Percentiles rank a stretch among this genome's conserved stretches.
Conservation (phyloP, 2,113 vertebrate genomes). For the Syrrhaptes paradoxus region DNA sequence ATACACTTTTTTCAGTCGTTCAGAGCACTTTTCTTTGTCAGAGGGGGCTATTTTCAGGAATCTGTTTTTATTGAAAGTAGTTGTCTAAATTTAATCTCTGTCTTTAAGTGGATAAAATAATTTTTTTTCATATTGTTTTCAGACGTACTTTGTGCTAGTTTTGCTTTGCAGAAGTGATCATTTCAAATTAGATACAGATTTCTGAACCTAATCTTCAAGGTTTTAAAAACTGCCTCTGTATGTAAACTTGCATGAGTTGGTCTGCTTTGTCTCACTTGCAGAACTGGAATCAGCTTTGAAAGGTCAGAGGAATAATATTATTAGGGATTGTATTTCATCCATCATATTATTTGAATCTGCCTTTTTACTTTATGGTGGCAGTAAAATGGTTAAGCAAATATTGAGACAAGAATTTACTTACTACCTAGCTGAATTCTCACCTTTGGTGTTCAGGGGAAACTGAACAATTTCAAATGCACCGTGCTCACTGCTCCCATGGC, state of each 20-base stretch:
- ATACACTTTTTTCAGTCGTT: neutral
- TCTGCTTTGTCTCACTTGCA: neutral
- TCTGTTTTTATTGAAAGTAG: neutral
- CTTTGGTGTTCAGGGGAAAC: neutral
- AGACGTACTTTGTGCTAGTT: neutral
- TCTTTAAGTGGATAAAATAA: neutral
- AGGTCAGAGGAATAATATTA: neutral
- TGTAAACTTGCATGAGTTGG: neutral
- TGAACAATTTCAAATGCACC: neutral
- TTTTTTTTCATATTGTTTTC: neutral
- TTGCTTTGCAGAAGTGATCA: neutral
- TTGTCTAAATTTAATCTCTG: neutral
- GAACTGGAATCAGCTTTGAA: slow-evolving; percentile 1
- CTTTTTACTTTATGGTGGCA: neutral
- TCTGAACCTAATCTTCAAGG: neutral
- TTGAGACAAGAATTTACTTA: neutral
- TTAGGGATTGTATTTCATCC: neutral
- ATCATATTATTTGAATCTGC: neutral
- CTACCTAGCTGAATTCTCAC: neutral
- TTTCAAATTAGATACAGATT: neutral
- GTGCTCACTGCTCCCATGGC: neutral
- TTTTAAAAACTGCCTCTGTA: neutral
- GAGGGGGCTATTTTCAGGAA: neutral
- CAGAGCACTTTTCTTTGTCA: neutral
- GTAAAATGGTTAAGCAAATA: slow-evolving; percentile 27